Evolutionary conservation across 2,888 invertebrate genomes (phyloP).

Genomic region (Petrolisthes manimaculis): DNA sequence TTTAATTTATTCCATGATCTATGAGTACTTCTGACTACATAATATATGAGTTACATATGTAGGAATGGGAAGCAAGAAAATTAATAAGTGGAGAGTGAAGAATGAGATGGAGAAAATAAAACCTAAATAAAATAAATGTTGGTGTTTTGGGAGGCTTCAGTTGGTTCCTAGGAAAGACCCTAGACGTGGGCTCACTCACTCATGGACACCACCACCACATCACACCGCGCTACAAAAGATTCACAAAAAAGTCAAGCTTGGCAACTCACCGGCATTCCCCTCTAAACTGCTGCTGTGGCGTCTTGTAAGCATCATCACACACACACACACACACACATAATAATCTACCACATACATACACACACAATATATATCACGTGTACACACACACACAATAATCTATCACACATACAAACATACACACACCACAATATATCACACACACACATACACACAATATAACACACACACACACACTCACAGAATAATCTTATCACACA

Average conservation of each 20-base stretch:
- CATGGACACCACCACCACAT: not conserved
- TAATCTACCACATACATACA: not conserved
- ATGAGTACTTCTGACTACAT: no score
- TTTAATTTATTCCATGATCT: no score
- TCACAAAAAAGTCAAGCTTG: not conserved
- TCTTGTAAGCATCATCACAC: not conserved
- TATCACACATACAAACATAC: not conserved
- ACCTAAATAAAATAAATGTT: no score
- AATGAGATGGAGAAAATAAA: no score
- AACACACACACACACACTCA: not conserved
- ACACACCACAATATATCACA: not conserved
- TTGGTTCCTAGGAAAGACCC: not conserved
- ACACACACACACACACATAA: not conserved
- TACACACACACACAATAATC: not conserved
- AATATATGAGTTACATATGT: no score
- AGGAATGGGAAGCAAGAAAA: no score
- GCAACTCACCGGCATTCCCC: slow-evolving; percentile 18
- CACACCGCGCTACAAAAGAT: no score
- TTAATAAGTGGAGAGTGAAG: no score
- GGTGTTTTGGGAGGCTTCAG: no score
- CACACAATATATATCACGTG: not conserved
- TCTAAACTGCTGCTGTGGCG: not conserved
- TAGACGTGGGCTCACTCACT: not conserved
- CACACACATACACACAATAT: not conserved
- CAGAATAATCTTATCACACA: not conserved